Percentiles rank a stretch among this genome's conserved stretches.
These are phyloP conservation scores for Halcyon chelicuti DNA, from an alignment of 2,797 vertebrate species.

Conservation along the genomic window DNA sequence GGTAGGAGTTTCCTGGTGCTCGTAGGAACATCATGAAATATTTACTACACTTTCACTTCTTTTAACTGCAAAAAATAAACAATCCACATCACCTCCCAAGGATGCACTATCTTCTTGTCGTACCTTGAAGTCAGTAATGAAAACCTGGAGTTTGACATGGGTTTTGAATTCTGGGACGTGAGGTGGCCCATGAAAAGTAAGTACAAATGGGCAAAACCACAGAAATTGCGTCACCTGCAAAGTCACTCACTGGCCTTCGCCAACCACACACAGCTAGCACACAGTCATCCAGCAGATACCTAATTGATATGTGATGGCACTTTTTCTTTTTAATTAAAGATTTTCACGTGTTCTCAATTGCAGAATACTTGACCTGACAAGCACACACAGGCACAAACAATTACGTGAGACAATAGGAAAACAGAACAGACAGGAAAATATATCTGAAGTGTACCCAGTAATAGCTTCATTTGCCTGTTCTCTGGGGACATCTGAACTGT, in stretches of 20 bases:
- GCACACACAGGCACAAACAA: neutral
- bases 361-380: neutral
- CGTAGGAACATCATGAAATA: neutral
- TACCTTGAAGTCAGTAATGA: neutral
- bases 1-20: neutral
- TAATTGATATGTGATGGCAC: neutral
- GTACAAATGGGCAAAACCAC: neutral
- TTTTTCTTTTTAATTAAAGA: neutral
- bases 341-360: neutral
- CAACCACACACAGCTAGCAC: neutral
- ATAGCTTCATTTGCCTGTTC: neutral
- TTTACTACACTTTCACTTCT: neutral
- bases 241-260: neutral
- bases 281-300: neutral
- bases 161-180: neutral
- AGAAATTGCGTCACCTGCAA: neutral
- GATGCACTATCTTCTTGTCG: neutral
- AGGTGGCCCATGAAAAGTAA: neutral
- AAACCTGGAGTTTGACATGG: neutral
- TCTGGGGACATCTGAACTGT: neutral
- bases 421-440: neutral
- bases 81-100: neutral
- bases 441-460: neutral
- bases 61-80: slow-evolving; percentile 31
- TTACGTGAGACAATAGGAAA: neutral